These are phyloP conservation scores for Rhagoletis zephyria DNA, from an alignment of 1,140 invertebrate genomes.

Conservation along the genomic window DNA sequence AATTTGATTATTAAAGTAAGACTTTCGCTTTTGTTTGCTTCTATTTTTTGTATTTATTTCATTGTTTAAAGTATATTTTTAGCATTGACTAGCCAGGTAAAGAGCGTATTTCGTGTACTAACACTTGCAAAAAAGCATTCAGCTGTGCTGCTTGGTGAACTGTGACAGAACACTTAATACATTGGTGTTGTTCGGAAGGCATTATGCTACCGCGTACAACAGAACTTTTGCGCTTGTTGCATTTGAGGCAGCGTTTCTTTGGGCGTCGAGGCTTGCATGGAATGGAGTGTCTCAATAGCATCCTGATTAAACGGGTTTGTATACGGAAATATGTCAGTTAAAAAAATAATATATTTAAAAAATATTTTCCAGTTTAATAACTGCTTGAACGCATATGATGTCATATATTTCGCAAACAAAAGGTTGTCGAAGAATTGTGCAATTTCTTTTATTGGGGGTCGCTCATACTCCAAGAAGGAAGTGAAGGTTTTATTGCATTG, in stretches of 20 bases:
- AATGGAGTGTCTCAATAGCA: not conserved
- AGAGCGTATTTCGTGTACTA: not conserved
- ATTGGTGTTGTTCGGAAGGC: not conserved
- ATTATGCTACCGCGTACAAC: constrained; percentile 55
- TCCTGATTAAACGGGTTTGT: not conserved
- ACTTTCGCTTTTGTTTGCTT: constrained; percentile 6
- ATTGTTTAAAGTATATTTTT: not conserved
- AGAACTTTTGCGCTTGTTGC: constrained; percentile 55
- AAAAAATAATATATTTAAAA: not conserved
- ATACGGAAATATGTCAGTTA: not conserved
- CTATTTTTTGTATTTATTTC: not conserved
- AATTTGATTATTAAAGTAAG: not conserved
- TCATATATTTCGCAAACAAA: not conserved
- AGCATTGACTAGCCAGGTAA: not conserved
- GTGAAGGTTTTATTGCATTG: not conserved
- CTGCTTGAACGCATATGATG: not conserved
- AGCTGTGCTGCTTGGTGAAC: not conserved
- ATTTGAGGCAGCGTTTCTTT: constrained; percentile 43
- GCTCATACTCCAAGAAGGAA: not conserved
- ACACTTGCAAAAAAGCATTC: not conserved
- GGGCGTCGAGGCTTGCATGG: not conserved
- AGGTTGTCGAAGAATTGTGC: not conserved
- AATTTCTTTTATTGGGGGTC: not conserved
- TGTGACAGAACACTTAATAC: not conserved
- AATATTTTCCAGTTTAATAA: not conserved